These are phyloP conservation scores for Acrocephalus kingi DNA, from an alignment of 2,113 vertebrate species.

Conservation along the genomic window DNA sequence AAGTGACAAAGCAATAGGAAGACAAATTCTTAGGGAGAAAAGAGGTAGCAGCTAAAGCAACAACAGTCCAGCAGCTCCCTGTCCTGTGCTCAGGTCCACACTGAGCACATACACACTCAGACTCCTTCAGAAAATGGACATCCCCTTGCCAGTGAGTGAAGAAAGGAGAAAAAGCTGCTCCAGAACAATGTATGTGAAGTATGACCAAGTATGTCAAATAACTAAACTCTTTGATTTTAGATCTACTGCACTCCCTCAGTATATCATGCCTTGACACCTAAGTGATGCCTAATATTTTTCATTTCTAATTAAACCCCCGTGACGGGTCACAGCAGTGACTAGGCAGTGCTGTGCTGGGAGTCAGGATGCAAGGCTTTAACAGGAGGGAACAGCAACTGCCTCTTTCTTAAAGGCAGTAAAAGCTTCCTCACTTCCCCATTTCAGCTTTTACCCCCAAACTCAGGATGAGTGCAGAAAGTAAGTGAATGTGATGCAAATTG, in stretches of 20 bases:
- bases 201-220: fast-evolving
- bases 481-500: background rate
- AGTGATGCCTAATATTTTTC: background rate
- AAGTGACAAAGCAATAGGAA: background rate
- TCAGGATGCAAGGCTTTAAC: background rate
- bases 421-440: background rate
- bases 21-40: background rate
- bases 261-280: background rate
- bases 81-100: background rate
- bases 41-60: background rate
- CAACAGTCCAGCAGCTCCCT: background rate
- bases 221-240: background rate
- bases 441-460: background rate
- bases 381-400: background rate
- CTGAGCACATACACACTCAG: background rate
- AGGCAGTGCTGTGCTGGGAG: fast-evolving
- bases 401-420: background rate
- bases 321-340: background rate
- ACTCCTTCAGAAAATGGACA: background rate
- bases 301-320: background rate
- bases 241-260: background rate
- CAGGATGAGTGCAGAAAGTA: background rate
- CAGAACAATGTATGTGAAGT: background rate
- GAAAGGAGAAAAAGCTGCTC: background rate
- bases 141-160: background rate